Percentiles rank a stretch among this genome's conserved stretches.
phyloP scores from a whole-genome alignment of 2,888 invertebrate species.

The Gastracanthus pulcherrimus region DNA sequence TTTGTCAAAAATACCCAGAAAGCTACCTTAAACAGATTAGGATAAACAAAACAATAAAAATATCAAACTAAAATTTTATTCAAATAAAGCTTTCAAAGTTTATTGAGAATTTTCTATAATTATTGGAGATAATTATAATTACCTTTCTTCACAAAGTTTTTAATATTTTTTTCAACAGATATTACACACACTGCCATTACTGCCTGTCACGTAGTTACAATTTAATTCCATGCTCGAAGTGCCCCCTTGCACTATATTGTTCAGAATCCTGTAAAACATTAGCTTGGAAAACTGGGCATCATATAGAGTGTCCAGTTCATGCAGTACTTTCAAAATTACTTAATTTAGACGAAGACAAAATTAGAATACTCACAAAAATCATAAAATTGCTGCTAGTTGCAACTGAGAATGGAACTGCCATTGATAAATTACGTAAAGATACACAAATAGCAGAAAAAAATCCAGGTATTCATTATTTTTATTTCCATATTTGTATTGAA shows the following conservation, averaged over 20 bases:
- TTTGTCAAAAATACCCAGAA: too few species aligned
- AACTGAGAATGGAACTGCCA: slow-evolving; percentile 69
- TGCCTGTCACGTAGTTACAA: slow-evolving; percentile 72
- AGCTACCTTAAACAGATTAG: too few species aligned
- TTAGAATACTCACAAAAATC: slow-evolving; percentile 73
- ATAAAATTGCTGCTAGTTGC: slow-evolving; percentile 70
- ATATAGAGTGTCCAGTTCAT: slow-evolving; percentile 70
- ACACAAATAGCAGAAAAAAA: slow-evolving; percentile 70
- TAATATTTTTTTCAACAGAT: slow-evolving; percentile 61
- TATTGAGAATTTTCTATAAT: too few species aligned
- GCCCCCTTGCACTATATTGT: slow-evolving; percentile 73
- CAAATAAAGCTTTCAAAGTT: too few species aligned
- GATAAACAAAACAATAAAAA: too few species aligned
- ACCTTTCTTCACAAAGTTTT: not conserved
- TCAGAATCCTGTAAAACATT: slow-evolving; percentile 69
- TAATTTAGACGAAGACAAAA: slow-evolving; percentile 72
- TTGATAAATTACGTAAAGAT: slow-evolving; percentile 69
- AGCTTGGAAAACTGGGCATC: slow-evolving; percentile 71
- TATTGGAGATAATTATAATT: too few species aligned
- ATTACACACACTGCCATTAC: slow-evolving; percentile 75
- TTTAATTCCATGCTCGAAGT: slow-evolving; percentile 71
- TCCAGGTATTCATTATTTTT: slow-evolving; percentile 65
- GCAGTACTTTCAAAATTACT: slow-evolving; percentile 69
- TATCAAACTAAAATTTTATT: too few species aligned
- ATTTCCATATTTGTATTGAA: not conserved